phyloP scores from a whole-genome alignment of 2,113 vertebrate genomes.

The Rhinoptilus africanus region DNA sequence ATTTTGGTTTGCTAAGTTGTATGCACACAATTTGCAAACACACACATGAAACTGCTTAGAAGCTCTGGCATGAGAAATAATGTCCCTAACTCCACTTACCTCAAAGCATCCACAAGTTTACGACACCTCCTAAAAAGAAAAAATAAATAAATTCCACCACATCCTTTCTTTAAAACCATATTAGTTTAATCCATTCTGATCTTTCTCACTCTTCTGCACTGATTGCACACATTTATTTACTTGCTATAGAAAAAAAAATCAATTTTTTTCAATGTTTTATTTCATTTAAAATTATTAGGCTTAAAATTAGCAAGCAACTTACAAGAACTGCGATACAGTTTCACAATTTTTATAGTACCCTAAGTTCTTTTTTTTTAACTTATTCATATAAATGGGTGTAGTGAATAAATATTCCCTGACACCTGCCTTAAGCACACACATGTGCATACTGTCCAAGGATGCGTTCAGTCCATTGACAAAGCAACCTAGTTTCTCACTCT shows the following conservation, averaged over 20 bases:
- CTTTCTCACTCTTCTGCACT: not conserved
- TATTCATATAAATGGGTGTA: not conserved
- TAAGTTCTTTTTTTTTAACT: not conserved
- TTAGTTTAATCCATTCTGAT: not conserved
- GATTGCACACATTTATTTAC: not conserved
- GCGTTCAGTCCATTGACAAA: not conserved
- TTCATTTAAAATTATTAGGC: not conserved
- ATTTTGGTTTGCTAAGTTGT: not conserved
- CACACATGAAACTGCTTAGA: not conserved
- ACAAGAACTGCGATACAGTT: not conserved
- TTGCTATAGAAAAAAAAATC: not conserved
- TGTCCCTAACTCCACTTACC: not conserved
- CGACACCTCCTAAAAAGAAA: not conserved
- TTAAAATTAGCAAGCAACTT: not conserved
- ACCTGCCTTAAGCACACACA: not conserved
- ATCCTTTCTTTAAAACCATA: not conserved
- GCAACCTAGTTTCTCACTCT: not conserved
- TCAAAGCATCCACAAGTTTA: not conserved
- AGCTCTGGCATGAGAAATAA: not conserved
- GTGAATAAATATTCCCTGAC: not conserved
- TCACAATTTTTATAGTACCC: not conserved
- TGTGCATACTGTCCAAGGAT: not conserved
- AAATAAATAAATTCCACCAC: not conserved
- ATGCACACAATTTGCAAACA: not conserved
- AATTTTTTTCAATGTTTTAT: not conserved